A percentile compares a stretch with the other conserved stretches of the same genome.
Conservation (phyloP, 2,797 vertebrate genomes). For the Phaenicophaeus curvirostris region DNA sequence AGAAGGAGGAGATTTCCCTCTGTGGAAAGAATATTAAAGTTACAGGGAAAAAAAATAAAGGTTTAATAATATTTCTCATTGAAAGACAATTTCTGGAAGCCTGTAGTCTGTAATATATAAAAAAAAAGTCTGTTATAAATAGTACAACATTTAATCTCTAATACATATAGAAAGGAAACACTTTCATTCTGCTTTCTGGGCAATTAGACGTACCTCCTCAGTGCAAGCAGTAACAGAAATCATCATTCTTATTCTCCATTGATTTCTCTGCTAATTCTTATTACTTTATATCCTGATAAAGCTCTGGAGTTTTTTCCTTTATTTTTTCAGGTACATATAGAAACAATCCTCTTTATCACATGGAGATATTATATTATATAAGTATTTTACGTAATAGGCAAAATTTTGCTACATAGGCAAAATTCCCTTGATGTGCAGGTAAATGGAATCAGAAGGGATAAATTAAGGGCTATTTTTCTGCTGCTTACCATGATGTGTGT, state of each 20-base stretch:
- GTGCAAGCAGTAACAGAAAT: not conserved
- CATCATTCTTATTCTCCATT: not conserved
- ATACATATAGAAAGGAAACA: not conserved
- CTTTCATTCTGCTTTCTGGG: not conserved
- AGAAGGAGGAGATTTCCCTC: conserved; percentile 4
- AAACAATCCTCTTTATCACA: not conserved
- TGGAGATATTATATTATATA: not conserved
- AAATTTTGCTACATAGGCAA: not conserved
- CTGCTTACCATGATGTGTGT: not conserved
- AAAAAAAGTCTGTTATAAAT: not conserved
- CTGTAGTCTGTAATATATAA: not conserved
- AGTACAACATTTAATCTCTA: not conserved
- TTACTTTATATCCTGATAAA: not conserved
- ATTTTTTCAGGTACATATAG: not conserved
- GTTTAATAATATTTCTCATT: not conserved
- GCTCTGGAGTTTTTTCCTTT: not conserved
- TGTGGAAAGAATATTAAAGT: conserved; percentile 9
- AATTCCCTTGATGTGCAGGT: not conserved
- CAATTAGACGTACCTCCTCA: not conserved
- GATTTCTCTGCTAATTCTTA: not conserved
- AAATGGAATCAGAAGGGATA: not conserved
- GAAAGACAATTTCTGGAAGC: conserved; percentile 3
- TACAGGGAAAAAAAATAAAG: not conserved
- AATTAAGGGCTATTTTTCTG: not conserved
- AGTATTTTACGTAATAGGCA: not conserved